Evolutionary conservation across 1,140 invertebrate genomes (phyloP).

Genomic region (Ridgeia piscesae): DNA sequence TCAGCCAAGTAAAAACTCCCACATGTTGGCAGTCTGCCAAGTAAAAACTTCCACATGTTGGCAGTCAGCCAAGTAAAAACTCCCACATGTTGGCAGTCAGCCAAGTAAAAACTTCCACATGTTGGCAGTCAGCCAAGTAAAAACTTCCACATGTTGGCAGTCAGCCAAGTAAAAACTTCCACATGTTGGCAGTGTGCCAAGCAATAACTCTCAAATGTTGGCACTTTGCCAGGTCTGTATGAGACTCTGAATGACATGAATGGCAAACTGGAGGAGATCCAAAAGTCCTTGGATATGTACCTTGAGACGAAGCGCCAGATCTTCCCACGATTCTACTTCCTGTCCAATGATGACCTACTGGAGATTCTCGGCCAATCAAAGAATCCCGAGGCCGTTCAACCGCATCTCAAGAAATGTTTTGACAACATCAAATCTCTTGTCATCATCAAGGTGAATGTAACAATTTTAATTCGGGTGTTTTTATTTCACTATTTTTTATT

Average conservation of each 20-base stretch:
- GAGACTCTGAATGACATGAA: conserved; percentile 57
- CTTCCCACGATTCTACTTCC: conserved; percentile 60
- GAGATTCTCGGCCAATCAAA: conserved; percentile 59
- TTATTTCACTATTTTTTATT: not conserved
- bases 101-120: no score
- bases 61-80: no score
- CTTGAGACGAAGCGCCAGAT: conserved; percentile 59
- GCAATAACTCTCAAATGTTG: not conserved
- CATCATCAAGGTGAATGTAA: conserved; percentile 50
- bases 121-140: no score
- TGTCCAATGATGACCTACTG: conserved; percentile 59
- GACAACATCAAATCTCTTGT: conserved; percentile 58
- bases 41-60: no score
- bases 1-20: no score
- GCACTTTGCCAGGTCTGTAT: conserved; percentile 43
- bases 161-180: not conserved
- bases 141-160: no score
- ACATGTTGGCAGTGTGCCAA: not conserved
- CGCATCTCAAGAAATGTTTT: conserved; percentile 59
- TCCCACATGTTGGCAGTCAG: no score
- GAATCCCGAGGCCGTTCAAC: conserved; percentile 56
- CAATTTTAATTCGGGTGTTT: not conserved
- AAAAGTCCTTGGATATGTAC: conserved; percentile 60
- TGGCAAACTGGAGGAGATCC: conserved; percentile 56
- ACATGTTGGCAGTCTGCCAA: no score